Evolutionary conservation across 2,888 invertebrate species (phyloP).

Genomic region (Diarsia brunnea): DNA sequence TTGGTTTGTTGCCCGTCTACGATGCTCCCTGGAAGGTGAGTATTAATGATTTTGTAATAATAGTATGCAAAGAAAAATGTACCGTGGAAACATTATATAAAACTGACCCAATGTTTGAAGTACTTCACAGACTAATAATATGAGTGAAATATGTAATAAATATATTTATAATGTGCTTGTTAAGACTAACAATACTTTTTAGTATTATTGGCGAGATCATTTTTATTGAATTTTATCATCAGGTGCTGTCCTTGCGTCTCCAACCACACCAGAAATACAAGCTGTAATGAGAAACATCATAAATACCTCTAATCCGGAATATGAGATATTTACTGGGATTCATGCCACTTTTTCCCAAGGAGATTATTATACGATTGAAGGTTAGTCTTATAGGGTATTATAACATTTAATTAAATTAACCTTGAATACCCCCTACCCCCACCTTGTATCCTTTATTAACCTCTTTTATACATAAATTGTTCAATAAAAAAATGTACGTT

Average conservation of each 20-base stretch:
- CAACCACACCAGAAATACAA: constrained; percentile 8
- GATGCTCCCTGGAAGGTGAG: constrained; percentile 50
- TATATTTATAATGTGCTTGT: too few relatives aligned
- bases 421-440: too few relatives aligned
- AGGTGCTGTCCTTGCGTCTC: constrained; percentile 16
- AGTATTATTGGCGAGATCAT: neutral
- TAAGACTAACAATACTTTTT: too few relatives aligned
- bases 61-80: neutral
- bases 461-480: too few relatives aligned
- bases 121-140: too few relatives aligned
- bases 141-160: too few relatives aligned
- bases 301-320: neutral
- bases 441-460: too few relatives aligned
- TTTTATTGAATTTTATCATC: neutral
- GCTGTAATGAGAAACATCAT: constrained; percentile 15
- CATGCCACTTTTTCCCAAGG: constrained; percentile 49
- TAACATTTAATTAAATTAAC: too few relatives aligned
- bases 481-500: neutral
- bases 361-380: constrained; percentile 45
- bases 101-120: neutral
- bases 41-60: constrained; percentile 30
- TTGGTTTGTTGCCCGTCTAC: constrained; percentile 37
- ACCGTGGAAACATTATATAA: neutral
- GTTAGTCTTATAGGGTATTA: constrained; percentile 9
- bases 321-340: constrained; percentile 48